Conservation (phyloP, 2,113 vertebrate species). For the Lonchura striata region DNA sequence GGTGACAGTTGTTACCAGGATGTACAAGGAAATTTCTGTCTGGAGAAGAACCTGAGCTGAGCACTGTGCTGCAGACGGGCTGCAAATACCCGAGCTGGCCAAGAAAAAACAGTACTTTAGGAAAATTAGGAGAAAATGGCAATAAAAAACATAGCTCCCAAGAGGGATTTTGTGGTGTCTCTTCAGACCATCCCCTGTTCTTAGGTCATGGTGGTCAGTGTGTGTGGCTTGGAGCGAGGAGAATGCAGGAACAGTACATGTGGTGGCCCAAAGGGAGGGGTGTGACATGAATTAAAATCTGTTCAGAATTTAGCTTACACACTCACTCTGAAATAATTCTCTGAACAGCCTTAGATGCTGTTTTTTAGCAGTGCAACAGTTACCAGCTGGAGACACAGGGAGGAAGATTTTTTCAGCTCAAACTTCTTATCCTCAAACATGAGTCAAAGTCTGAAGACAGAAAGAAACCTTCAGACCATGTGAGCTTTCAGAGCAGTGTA, state of each 20-base stretch:
- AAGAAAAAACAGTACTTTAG: not conserved
- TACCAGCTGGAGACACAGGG: not conserved
- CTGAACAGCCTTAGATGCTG: not conserved
- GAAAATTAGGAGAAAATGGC: not conserved
- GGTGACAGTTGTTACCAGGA: not conserved
- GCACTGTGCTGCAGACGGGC: not conserved
- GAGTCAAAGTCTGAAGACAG: not conserved
- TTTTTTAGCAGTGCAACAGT: not conserved
- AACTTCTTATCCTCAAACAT: slow-evolving; percentile 3
- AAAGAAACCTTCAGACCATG: not conserved
- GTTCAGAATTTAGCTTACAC: not conserved
- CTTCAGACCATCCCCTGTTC: not conserved
- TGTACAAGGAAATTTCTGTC: not conserved
- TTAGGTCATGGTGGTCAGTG: not conserved
- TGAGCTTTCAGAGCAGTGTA: slow-evolving; percentile 9
- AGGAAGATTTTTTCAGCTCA: not conserved
- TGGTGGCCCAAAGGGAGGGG: not conserved
- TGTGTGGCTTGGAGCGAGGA: not conserved
- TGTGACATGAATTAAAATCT: not conserved
- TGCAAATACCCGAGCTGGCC: not conserved
- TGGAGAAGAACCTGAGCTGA: not conserved
- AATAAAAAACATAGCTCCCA: not conserved
- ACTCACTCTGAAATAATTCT: not conserved
- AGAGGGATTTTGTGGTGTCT: not conserved
- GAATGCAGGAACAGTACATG: not conserved